These are phyloP conservation scores for Streptopelia turtur DNA, from an alignment of 2,797 vertebrate species.

Conservation along the genomic window DNA sequence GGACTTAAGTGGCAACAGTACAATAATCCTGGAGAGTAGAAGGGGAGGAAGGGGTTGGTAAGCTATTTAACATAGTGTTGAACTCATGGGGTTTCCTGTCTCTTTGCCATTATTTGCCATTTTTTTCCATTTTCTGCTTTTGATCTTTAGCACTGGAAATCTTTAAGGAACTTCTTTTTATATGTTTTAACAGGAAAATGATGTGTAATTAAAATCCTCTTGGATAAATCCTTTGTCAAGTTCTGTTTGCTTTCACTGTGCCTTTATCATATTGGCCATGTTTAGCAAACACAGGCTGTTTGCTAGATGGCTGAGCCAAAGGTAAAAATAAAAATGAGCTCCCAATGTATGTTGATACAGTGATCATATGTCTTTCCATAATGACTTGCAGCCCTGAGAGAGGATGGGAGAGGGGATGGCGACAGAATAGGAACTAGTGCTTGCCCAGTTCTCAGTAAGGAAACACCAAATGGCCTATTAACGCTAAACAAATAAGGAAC, in stretches of 20 bases:
- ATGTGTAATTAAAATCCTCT: conserved; percentile 21
- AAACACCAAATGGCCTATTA: background rate
- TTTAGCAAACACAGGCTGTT: conserved; percentile 32
- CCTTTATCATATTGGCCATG: background rate
- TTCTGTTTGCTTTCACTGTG: conserved; percentile 11
- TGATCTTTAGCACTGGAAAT: background rate
- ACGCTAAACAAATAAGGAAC: background rate
- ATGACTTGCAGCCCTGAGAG: background rate
- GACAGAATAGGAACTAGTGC: background rate
- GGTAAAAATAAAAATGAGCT: conserved; percentile 31
- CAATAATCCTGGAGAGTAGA: background rate
- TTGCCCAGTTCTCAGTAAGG: background rate
- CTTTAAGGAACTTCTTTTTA: conserved; percentile 1
- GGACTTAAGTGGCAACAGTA: conserved; percentile 39
- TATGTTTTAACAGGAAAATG: conserved; percentile 3
- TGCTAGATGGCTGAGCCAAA: background rate
- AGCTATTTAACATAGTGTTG: background rate
- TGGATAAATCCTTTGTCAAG: background rate
- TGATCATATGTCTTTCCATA: conserved; percentile 9
- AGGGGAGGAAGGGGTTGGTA: conserved; percentile 21
- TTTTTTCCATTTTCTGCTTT: background rate
- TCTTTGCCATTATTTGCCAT: conserved; percentile 3
- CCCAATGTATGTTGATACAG: background rate
- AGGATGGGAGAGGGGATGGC: background rate
- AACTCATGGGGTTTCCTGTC: conserved; percentile 1